Evolutionary conservation across 2,113 vertebrate genomes (phyloP), one percentile per base, ranked within the genome.

Genomic region (Rhinolophus ferrumequinum): DNA sequence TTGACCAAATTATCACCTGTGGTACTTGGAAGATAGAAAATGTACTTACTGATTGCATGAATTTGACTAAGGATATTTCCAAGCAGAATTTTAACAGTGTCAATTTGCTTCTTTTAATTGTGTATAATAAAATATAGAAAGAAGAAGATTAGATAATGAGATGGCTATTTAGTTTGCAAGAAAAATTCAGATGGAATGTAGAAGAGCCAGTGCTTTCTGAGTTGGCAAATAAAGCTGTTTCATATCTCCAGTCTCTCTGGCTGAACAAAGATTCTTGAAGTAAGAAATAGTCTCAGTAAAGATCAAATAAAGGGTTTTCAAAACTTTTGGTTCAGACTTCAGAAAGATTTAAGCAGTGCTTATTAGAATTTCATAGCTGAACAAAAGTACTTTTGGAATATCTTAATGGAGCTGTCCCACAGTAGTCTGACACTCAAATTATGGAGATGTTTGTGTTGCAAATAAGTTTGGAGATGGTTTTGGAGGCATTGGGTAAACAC

Each of bases 141-240:
- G 30, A 93, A n/a, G 67, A 52, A 76, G 52, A 80, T 50, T 64
- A 86, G 24, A 50, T 92, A 85, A 81, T 28, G 35, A 58, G 22
- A 86, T 22, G 54, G 86, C 13, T 75, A 28, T 33, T 84, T 10
- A 16, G 44, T 75, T 73, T 85, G 19, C 10, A 69, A 44, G 22
- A 41, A 76, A 62, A 96, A 93, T 76, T 93, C 13, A 82, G 38
- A 77, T 54, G 38, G 82, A 90, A 60, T 77, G 54, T 10, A 76
- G 33, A 82, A 35, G 13, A 76, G 22, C 15, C 10, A 66, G 30
- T 30, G 70, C 35, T n/a, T 47, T 15, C 6, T 82, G 69, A 6
- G 5, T 11, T 82, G 44, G 62, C 86, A 89, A 67, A 81, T 75
- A 94, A 92, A 93, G 64, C 66, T 75, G 15, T 84, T 19, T 76